phyloP scores from a whole-genome alignment of 1,140 invertebrate genomes.

The Nylanderia fulva region DNA sequence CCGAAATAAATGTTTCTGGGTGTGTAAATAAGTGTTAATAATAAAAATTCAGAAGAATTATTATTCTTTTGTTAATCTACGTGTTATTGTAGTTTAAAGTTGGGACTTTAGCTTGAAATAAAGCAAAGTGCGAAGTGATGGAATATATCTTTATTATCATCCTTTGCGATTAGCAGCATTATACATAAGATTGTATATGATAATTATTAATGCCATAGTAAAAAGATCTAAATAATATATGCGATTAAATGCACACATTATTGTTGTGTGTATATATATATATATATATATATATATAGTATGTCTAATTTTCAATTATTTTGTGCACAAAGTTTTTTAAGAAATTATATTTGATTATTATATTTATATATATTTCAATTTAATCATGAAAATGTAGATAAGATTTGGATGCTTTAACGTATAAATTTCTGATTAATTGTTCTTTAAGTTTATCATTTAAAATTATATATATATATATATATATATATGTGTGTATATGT shows the following conservation, averaged over 20 bases:
- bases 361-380: background rate
- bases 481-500: too few relatives aligned
- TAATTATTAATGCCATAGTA: background rate
- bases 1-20: background rate
- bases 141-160: background rate
- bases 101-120: background rate
- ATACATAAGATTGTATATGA: background rate
- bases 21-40: too few relatives aligned
- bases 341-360: background rate
- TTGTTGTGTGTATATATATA: too few relatives aligned
- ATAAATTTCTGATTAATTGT: background rate
- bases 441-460: too few relatives aligned
- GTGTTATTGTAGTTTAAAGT: background rate
- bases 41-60: background rate
- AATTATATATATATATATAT: too few relatives aligned
- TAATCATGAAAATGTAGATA: background rate
- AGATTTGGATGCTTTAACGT: background rate
- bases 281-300: background rate
- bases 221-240: background rate
- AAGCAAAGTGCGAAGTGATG: background rate
- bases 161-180: background rate
- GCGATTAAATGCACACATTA: background rate
- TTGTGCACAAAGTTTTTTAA: background rate
- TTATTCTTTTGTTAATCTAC: background rate
- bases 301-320: background rate